A percentile compares a stretch with the other conserved stretches of the same genome.
These are phyloP conservation scores for Lepilemur ruficaudatus DNA, from an alignment of 2,797 vertebrate genomes.

Conservation along the genomic window DNA sequence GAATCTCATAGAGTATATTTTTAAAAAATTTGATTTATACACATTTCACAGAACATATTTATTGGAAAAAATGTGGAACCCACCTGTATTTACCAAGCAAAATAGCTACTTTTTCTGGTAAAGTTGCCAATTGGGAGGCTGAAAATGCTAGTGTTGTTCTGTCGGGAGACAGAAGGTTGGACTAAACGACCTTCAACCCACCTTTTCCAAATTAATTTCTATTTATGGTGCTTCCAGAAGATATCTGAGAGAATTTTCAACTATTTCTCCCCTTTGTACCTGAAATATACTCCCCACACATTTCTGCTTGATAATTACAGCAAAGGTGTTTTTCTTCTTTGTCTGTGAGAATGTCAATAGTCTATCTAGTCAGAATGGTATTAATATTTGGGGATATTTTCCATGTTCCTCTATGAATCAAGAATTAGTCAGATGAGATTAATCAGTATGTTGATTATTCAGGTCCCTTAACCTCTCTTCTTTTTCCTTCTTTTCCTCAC, in stretches of 20 bases:
- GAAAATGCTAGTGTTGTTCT: conserved; percentile 26
- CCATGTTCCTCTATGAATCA: conserved; percentile 45
- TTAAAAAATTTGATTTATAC: conserved; percentile 10
- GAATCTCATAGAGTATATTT: not conserved
- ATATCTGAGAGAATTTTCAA: not conserved
- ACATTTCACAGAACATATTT: conserved; percentile 27
- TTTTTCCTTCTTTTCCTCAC: conserved; percentile 26
- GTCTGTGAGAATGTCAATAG: conserved; percentile 22
- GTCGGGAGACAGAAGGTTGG: not conserved
- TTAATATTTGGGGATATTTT: conserved; percentile 58
- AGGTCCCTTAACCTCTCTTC: conserved; percentile 21
- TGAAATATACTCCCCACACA: not conserved
- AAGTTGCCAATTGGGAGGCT: not conserved
- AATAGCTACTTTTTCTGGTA: conserved; percentile 32
- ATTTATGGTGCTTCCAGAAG: not conserved
- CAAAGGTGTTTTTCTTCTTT: not conserved
- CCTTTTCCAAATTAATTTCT: not conserved
- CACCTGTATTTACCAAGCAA: conserved; percentile 35
- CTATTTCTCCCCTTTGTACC: not conserved
- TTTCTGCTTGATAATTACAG: not conserved
- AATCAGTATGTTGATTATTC: conserved; percentile 51
- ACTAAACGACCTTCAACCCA: not conserved
- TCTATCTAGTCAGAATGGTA: not conserved
- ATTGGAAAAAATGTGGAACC: conserved; percentile 12
- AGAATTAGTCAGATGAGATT: conserved; percentile 65